Evolutionary conservation across 2,888 invertebrate species (phyloP).

Genomic region (Cynaeus angustus): DNA sequence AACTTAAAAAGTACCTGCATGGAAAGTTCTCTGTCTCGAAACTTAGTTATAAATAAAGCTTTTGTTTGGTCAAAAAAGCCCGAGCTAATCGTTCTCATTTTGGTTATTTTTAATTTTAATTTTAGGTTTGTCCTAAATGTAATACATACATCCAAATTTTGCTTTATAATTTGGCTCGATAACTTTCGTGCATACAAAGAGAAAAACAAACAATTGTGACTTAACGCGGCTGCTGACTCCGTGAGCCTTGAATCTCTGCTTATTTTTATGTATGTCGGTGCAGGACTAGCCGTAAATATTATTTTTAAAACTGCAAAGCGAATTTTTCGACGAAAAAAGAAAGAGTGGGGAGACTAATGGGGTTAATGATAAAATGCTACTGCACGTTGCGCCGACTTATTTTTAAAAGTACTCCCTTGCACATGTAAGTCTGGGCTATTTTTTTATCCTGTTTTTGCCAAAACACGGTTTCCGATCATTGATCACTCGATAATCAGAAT

Average conservation of each 20-base stretch:
- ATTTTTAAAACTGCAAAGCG: constrained; percentile 52
- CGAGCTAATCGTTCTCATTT: constrained; percentile 53
- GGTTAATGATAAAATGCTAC: constrained; percentile 54
- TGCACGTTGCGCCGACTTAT: constrained; percentile 36
- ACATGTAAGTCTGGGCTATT: constrained; percentile 5
- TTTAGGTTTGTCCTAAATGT: constrained; percentile 56
- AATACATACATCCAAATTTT: constrained; percentile 51
- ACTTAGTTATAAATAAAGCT: constrained; percentile 38
- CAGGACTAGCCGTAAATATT: constrained; percentile 40
- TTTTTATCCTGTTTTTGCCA: constrained; percentile 13
- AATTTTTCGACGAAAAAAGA: constrained; percentile 34
- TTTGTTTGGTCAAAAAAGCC: constrained; percentile 23
- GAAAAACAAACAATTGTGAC: constrained; percentile 15
- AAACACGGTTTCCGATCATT: not conserved
- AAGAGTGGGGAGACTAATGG: constrained; percentile 49
- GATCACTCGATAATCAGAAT: too few species aligned
- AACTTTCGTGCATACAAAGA: constrained; percentile 35
- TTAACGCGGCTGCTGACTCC: constrained; percentile 4
- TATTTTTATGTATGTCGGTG: constrained; percentile 40
- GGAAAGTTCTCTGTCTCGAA: constrained; percentile 62
- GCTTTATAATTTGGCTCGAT: constrained; percentile 55
- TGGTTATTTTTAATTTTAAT: constrained; percentile 57
- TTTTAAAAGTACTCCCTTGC: constrained; percentile 37
- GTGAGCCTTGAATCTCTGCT: constrained; percentile 35
- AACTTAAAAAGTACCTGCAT: constrained; percentile 61